Evolutionary conservation across 2,888 invertebrate genomes (phyloP).

Genomic region (Drosophila robusta): DNA sequence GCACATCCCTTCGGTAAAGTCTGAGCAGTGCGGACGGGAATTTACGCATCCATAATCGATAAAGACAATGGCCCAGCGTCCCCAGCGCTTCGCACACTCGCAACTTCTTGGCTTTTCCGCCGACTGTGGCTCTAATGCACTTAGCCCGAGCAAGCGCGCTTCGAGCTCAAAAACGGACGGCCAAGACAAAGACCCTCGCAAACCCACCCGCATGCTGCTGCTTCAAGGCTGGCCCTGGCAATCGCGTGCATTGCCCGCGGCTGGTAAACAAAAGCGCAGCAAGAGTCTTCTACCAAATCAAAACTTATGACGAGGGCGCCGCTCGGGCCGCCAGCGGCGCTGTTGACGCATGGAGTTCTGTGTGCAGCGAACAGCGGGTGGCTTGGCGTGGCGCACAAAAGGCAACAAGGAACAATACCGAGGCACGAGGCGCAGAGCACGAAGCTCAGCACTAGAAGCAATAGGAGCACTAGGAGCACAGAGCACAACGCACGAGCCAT

Average conservation of each 20-base stretch:
- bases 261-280: conserved; percentile 79
- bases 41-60: conserved; percentile 69
- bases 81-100: conserved; percentile 7
- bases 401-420: conserved; percentile 67
- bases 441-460: too few species aligned
- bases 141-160: conserved; percentile 33
- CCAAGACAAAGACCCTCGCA: conserved; percentile 50
- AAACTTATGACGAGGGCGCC: conserved; percentile 63
- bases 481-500: conserved; percentile 15
- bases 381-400: conserved; percentile 49
- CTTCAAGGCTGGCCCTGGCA: conserved; percentile 28
- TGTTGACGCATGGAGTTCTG: conserved; percentile 23
- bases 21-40: conserved; percentile 32
- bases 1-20: conserved; percentile 32
- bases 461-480: not conserved
- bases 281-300: conserved; percentile 59
- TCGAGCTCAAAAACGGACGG: conserved; percentile 27
- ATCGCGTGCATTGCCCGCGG: conserved; percentile 58
- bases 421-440: not conserved
- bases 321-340: conserved; percentile 28
- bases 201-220: conserved; percentile 10
- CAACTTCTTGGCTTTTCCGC: conserved; percentile 14
- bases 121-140: conserved; percentile 53
- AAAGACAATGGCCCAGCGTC: conserved; percentile 38
- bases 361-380: conserved; percentile 21